phyloP scores from a whole-genome alignment of 1,140 invertebrate species.

The Ceratoteleas bidentatus region DNA sequence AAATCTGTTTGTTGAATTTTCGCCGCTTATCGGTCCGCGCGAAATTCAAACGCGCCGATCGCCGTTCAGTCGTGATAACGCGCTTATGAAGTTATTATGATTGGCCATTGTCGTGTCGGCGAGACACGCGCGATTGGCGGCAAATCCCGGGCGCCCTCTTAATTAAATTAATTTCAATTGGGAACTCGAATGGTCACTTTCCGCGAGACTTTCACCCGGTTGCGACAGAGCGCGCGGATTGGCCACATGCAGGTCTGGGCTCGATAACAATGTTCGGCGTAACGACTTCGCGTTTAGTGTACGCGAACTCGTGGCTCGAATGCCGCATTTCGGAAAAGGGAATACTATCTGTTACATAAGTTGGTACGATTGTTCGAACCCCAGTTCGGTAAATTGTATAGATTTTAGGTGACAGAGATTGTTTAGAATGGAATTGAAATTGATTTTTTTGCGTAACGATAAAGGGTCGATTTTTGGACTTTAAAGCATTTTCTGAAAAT shows the following conservation, averaged over 20 bases:
- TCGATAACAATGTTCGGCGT: constrained; percentile 73
- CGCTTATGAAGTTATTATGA: constrained; percentile 63
- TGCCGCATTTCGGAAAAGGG: too few species aligned
- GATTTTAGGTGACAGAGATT: too few species aligned
- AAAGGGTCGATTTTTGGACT: too few species aligned
- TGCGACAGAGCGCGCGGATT: constrained; percentile 69
- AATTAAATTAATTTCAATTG: constrained; percentile 79
- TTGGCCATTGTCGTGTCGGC: constrained; percentile 46
- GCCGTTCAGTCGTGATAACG: too few species aligned
- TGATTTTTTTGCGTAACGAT: too few species aligned
- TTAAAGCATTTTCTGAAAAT: too few species aligned
- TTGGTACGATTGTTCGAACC: too few species aligned
- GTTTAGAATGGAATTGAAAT: too few species aligned
- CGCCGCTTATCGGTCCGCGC: constrained; percentile 47
- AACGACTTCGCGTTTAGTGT: not conserved
- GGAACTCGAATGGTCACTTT: constrained; percentile 65
- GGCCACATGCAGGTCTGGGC: constrained; percentile 66
- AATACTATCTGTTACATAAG: too few species aligned
- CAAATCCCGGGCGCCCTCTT: constrained; percentile 64
- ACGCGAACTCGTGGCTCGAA: too few species aligned
- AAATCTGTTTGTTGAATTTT: constrained; percentile 53
- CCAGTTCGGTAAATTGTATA: too few species aligned
- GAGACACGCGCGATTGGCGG: constrained; percentile 36
- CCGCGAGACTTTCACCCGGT: constrained; percentile 76
- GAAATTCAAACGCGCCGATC: constrained; percentile 48